Base-by-base conservation (phyloP, 1,140 invertebrate species). In the Heliconius himera region DNA sequence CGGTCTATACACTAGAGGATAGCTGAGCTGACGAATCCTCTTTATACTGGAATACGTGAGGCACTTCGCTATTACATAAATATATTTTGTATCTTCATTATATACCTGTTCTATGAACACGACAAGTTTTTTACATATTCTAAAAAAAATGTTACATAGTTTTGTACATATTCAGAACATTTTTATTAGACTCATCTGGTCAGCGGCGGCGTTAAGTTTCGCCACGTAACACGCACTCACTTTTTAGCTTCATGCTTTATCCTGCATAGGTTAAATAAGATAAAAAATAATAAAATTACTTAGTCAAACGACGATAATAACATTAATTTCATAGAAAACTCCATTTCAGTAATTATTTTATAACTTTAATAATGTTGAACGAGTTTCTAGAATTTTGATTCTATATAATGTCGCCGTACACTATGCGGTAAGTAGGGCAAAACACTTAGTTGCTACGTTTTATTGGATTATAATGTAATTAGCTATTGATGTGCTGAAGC, bases 401-500 rank as follows among this genome's bases (percentile, higher is more conserved):
- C 60, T 8, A 66, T 29, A 66, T 66, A 66, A 66, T 26, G 22
- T 60, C 54, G 54, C 18, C 54, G 20, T 56, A 56, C 54, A 9
- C 22, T 66, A 29, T 9, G 26, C 26, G 60, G 60, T 66, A 66
- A 26, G 60, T 66, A 18, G 60, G 26, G 60, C 60, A 29, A 26
- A 66, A 29, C 60, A 9, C 22, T 66, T 29, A 66, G 60, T 66
- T 29, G 60, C 60, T 66, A 66, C 60, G 26, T 26, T 66, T 66
- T 66, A 66, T 66, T 66, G 60, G 60, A 66, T 66, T 66, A 66
- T 66, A 66, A 66, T 66, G 60, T 66, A 66, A 66, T 66, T 66
- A 66, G 60, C 13, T 66, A 29, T 29, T 66, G 13, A 29, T 66
- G 60, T 66, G 60, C 22, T 66, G 60, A 66, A 66, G 60, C 60